Percentiles rank a stretch among this genome's conserved stretches.
Evolutionary conservation across 2,113 vertebrate genomes (phyloP).

Genomic region (Holacanthus passer): DNA sequence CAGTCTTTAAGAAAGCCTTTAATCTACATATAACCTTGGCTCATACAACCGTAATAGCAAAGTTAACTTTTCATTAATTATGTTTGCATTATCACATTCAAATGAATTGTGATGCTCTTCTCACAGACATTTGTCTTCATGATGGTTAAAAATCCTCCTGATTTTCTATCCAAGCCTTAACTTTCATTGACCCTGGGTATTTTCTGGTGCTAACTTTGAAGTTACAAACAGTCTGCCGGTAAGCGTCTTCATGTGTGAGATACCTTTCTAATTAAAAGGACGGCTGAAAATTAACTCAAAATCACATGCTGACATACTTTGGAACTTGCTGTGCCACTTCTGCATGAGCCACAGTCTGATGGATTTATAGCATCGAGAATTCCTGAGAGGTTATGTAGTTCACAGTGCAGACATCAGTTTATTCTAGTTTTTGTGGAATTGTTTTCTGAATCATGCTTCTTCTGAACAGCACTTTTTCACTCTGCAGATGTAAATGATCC

Average conservation of each 20-base stretch:
- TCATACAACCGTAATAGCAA: background rate
- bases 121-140: background rate
- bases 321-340: background rate
- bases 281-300: background rate
- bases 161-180: background rate
- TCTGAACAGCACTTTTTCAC: background rate
- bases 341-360: background rate
- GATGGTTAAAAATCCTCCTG: background rate
- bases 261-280: background rate
- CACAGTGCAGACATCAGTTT: no score
- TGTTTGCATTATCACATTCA: no score
- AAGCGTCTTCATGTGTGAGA: background rate
- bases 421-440: background rate
- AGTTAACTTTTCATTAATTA: background rate
- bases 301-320: background rate
- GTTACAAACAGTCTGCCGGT: background rate
- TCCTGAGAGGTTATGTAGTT: background rate
- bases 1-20: background rate
- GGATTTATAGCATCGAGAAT: background rate
- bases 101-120: no score
- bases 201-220: background rate
- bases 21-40: background rate
- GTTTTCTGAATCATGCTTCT: background rate
- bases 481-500: background rate
- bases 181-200: background rate